These are phyloP conservation scores for Amia ocellicauda DNA, from an alignment of 2,113 vertebrate genomes.

Conservation along the genomic window DNA sequence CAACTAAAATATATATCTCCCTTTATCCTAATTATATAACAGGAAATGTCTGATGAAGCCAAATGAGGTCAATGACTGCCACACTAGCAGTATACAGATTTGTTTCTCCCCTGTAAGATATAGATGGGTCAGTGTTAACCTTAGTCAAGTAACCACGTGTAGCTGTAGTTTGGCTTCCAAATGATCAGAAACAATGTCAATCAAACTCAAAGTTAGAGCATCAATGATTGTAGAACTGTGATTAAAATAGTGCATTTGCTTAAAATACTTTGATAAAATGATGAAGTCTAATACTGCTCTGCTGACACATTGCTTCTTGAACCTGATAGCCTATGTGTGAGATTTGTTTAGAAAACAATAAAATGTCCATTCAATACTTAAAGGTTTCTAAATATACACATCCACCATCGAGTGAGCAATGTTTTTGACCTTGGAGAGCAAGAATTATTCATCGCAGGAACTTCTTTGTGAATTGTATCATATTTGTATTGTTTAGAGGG, in stretches of 20 bases:
- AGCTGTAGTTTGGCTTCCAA: no score
- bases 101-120: no score
- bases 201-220: no score
- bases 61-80: background rate
- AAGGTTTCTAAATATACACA: slow-evolving; percentile 13
- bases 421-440: slow-evolving; percentile 20
- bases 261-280: slow-evolving; percentile 1
- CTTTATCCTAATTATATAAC: background rate
- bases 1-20: background rate
- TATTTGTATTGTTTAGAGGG: no score
- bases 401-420: slow-evolving; percentile 6
- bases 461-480: background rate
- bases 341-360: slow-evolving; percentile 11
- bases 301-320: background rate
- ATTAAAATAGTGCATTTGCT: slow-evolving; percentile 16
- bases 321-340: slow-evolving; percentile 4
- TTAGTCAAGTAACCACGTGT: no score
- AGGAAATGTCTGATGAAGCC: background rate
- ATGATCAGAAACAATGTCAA: no score
- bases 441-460: slow-evolving; percentile 3
- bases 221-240: slow-evolving; percentile 14
- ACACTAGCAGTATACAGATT: background rate
- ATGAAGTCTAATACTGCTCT: slow-evolving; percentile 18
- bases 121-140: no score
- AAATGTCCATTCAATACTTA: background rate